Base-by-base conservation (phyloP, 2,797 vertebrate genomes). In the Mus minutoides region DNA sequence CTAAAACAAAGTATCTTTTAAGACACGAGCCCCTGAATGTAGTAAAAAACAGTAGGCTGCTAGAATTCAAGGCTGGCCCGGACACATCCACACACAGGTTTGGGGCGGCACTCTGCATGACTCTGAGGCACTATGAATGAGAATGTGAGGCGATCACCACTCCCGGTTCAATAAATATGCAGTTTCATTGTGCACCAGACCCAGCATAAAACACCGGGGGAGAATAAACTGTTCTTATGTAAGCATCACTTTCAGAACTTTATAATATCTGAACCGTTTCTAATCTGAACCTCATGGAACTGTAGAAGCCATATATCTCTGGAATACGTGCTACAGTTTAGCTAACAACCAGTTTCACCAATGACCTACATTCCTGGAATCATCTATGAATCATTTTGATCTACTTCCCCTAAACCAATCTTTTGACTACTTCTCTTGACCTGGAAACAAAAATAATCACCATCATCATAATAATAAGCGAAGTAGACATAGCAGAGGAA, bases 361-460 rank as follows among this genome's bases (percentile, higher is more conserved):
- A 26, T 92, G 92, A 87, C 21, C 94, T 91, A 60, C 22, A 94
- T 92, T 84, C 69, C 94, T 40, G 76, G 60, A 85, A 10, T 94
- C 52, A 31, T 40, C 29, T 69, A 89, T 76, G 92, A 92, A 94
- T 82, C 83, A 92, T 58, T 56, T 91, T 77, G 60, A 76, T 96
- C n/a, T 89, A 91, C 80, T 43, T 40, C 78, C 64, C 76, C 89
- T 37, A 58, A 89, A 92, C 75, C 19, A 13, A 92, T 40, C n/a
- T 94, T 60, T 76, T 22, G 17, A 4, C 40, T 4, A 69, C n/a
- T 37, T 76, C 75, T 46, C 34, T 80, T 52, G 49, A 94, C 67
- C 64, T 37, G 37, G 54, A 94, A 37, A 49, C 60, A 79, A 64
- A 64, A 69, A 79, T 95, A 60, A 78, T 43, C 71, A 73, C 69